Evolutionary conservation across 2,888 invertebrate genomes (phyloP), one percentile per base, ranked within the genome.

Genomic region (Malacosoma neustria): DNA sequence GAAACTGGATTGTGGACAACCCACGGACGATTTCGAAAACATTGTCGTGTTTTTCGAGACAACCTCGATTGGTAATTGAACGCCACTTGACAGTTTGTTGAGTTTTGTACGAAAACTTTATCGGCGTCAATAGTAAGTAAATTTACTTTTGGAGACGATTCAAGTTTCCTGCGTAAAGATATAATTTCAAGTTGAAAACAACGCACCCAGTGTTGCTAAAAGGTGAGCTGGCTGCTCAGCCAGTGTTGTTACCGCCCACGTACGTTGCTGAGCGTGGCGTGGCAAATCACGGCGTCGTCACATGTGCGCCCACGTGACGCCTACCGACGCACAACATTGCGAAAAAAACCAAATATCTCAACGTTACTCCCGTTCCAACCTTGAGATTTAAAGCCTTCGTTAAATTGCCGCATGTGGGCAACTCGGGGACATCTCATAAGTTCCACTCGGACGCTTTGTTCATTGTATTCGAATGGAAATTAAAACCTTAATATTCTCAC

Each of bases 261-360:
- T 72, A 53, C 49, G 51, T 57, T 64, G 72, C 70, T 65, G 80
- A 71, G 69, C 64, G 60, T 64, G 61, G 57, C 63, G 61, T 56
- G 51, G 59, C 65, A 67, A 58, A 22, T 56, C 73, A 69, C 68
- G 56, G 51, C 54, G 54, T 53, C 59, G 64, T 79, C 82, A 81
- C 81, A 81, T 80, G 79, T 73, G 69, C 80, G 75, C 82, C 82
- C 82, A 82, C 84, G 57, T 63, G 59, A 72, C 80, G 72, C 81
- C 84, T 71, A 80, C 82, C 64, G 52, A 57, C 65, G 55, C 71
- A 76, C 61, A 74, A 71, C 71, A 66, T 82, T 82, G 82, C 82
- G 76, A 85, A 84, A 85, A 74, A 79, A 81, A 70, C 60, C 61
- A 69, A 75, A 77, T 72, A 71, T 72, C 64, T 58, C 54, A 63